Evolutionary conservation across 2,113 vertebrate genomes (phyloP), one percentile per base, ranked within the genome.

Genomic region (Stigmatopora nigra): DNA sequence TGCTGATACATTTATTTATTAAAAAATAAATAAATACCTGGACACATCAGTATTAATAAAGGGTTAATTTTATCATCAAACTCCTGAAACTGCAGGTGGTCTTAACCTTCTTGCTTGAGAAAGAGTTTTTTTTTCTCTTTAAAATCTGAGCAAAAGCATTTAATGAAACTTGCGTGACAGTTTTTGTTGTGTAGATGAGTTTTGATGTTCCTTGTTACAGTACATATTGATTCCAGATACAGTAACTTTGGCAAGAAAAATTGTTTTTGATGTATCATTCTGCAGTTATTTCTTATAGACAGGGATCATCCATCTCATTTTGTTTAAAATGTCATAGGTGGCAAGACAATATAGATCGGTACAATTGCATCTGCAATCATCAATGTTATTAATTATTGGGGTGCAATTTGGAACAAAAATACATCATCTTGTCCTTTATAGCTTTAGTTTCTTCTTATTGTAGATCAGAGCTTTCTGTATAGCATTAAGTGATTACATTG

Each of bases 1-100:
- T 36, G 45, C 2, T 10, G 56, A 53, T 65, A 41, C 72, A 36
- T 70, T 66, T 74, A 12, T 63, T 69, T 59, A 20, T 31, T 31
- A 53, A 46, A 20, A 74, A 45, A 62, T 31, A 31, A 31, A 41
- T 46, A 59, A 65, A 69, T 63, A 31, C 72, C 63, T 13, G 67
- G 79, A 76, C 76, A 82, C 73, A 81, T 56, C 78, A 79, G 38
- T 41, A 41, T 41, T 41, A 7, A 7, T 41, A 41, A 61, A 51
- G 69, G 49, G 63, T 55, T 20, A 52, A 76, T 46, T 61, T 44
- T 4, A 15, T 12, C 5, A 49, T 3, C 0, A 38, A 70, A 69
- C 48, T 53, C 11, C 11, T 25, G 19, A 53, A 20, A 52, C 2
- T 51, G 17, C 10, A 47, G 13, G 3, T 51, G 13, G 1, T 51